These are phyloP conservation scores for Monarcha castaneiventris DNA, from an alignment of 2,113 vertebrate species.

Conservation along the genomic window DNA sequence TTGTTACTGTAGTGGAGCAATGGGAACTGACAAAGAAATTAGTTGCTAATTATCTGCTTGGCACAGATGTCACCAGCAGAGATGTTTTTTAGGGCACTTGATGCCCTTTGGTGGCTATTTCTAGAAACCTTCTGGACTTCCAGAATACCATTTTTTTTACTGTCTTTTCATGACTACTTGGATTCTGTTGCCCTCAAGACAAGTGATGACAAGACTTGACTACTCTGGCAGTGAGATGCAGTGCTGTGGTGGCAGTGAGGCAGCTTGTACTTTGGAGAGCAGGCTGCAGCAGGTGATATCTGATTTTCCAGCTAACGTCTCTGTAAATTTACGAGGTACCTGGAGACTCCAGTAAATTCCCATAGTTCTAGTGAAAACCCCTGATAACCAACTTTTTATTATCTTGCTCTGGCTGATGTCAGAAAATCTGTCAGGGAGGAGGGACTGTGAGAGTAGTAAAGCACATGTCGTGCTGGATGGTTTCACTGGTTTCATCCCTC, in stretches of 20 bases:
- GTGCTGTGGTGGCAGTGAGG: not conserved
- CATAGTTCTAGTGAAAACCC: not conserved
- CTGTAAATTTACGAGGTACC: not conserved
- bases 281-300: not conserved
- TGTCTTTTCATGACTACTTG: not conserved
- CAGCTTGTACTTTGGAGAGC: not conserved
- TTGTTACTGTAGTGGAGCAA: not conserved
- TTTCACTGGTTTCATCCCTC: not conserved
- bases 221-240: not conserved
- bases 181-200: not conserved
- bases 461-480: not conserved
- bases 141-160: not conserved
- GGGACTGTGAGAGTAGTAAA: not conserved
- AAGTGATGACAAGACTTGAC: not conserved
- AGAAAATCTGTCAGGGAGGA: not conserved
- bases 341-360: not conserved
- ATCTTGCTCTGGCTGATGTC: not conserved
- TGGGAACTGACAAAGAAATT: not conserved
- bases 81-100: no score
- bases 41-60: not conserved
- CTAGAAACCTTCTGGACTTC: not conserved
- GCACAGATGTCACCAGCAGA: not conserved
- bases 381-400: not conserved
- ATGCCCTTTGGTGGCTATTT: not conserved
- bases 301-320: not conserved